These are phyloP conservation scores for Homarus americanus DNA, from an alignment of 1,140 invertebrate species.

Conservation along the genomic window DNA sequence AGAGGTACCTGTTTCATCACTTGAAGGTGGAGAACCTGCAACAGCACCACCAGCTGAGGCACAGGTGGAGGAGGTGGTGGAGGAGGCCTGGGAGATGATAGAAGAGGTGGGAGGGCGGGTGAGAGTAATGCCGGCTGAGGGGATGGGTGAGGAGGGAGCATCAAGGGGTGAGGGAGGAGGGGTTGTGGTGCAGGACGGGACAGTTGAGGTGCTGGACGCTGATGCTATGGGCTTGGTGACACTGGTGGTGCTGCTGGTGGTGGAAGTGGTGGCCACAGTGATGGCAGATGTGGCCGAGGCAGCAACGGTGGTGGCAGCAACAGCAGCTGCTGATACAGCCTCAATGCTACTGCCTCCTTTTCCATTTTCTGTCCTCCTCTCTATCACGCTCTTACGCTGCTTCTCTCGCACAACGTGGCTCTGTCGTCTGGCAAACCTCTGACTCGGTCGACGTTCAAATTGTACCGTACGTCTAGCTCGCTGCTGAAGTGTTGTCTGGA, in stretches of 20 bases:
- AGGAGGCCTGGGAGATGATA: constrained; percentile 16
- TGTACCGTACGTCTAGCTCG: constrained; percentile 77
- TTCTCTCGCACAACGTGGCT: constrained; percentile 89
- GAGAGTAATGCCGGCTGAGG: neutral
- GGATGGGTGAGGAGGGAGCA: constrained; percentile 20
- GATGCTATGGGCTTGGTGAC: neutral
- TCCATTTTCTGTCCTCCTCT: neutral
- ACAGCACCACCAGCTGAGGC: neutral
- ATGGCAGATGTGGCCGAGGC: neutral
- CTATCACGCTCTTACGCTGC: constrained; percentile 81
- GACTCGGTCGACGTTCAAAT: constrained; percentile 92
- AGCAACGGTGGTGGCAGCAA: constrained; percentile 1
- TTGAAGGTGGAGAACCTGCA: neutral
- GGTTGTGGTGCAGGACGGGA: constrained; percentile 19
- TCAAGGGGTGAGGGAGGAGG: constrained; percentile 22
- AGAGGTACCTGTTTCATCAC: constrained; percentile 35
- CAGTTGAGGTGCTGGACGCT: constrained; percentile 2
- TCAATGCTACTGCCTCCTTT: neutral
- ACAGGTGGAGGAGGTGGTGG: neutral
- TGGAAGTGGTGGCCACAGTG: neutral
- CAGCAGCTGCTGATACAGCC: neutral
- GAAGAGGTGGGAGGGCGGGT: neutral
- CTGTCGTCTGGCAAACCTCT: constrained; percentile 94
- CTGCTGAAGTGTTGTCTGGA: constrained; percentile 88
- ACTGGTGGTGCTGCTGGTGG: neutral